These are phyloP conservation scores for Coecobrya sp. DNA, from an alignment of 2,888 invertebrate genomes.

Conservation along the genomic window DNA sequence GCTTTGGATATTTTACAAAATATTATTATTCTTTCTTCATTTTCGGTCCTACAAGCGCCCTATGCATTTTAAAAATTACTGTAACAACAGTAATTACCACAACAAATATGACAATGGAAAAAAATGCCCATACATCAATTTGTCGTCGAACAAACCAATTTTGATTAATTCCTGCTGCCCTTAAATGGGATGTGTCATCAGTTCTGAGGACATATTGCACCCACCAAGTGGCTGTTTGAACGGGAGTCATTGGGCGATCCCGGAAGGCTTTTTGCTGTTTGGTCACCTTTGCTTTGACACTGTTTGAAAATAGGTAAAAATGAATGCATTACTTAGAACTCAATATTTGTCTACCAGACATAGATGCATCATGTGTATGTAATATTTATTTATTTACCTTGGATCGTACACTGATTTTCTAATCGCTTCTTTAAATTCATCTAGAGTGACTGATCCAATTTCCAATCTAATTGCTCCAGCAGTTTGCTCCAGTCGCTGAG, in stretches of 20 bases:
- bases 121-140: constrained; percentile 71
- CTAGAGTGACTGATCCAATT: constrained; percentile 57
- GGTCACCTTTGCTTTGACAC: background rate
- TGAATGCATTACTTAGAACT: background rate
- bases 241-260: constrained; percentile 39
- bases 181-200: constrained; percentile 63
- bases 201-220: constrained; percentile 64
- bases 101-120: background rate
- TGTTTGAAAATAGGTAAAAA: background rate
- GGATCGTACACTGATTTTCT: constrained; percentile 63
- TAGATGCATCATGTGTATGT: no score
- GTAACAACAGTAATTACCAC: no score
- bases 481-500: constrained; percentile 59
- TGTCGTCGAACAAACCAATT: constrained; percentile 76
- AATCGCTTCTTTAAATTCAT: constrained; percentile 62
- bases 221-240: constrained; percentile 64
- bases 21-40: no score
- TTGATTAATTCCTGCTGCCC: constrained; percentile 58
- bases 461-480: constrained; percentile 68
- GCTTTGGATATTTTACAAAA: no score
- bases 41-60: no score
- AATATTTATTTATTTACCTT: constrained; percentile 15
- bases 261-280: background rate
- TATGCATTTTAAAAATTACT: no score
- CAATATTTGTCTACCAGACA: no score